These are phyloP conservation scores for Rhizoglyphus robini DNA, from an alignment of 1,140 invertebrate species.

Conservation along the genomic window DNA sequence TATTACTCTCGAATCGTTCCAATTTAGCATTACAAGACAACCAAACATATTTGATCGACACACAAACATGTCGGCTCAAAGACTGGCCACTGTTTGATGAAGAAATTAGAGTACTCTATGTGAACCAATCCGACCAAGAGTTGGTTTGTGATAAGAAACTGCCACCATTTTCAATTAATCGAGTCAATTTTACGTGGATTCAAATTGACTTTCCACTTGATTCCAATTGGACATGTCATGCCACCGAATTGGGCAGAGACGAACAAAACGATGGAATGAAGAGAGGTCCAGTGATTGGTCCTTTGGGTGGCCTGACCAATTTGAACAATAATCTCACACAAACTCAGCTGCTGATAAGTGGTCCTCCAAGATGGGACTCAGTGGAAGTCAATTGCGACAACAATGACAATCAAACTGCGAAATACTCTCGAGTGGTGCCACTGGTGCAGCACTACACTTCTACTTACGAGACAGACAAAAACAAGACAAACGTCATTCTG, in stretches of 20 bases:
- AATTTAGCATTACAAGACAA: too few relatives aligned
- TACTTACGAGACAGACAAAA: not conserved
- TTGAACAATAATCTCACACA: not conserved
- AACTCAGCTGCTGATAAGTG: not conserved
- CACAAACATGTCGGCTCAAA: not conserved
- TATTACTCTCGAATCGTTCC: too few relatives aligned
- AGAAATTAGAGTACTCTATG: not conserved
- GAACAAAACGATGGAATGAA: too few relatives aligned
- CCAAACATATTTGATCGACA: not conserved
- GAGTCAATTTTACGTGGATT: not conserved
- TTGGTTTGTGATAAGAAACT: not conserved
- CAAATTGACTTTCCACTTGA: not conserved
- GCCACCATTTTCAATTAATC: not conserved
- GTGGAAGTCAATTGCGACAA: not conserved
- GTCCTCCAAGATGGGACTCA: not conserved
- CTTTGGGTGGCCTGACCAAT: not conserved
- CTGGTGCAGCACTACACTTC: not conserved
- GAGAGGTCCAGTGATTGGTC: not conserved
- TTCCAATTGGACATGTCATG: not conserved
- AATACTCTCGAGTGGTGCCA: not conserved
- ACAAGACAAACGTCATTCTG: not conserved
- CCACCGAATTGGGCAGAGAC: not conserved
- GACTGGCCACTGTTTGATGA: conserved; percentile 3
- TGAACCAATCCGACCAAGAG: not conserved
- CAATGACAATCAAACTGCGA: too few relatives aligned